Conservation (phyloP, 2,113 vertebrate genomes). For the Cinclus cinclus region DNA sequence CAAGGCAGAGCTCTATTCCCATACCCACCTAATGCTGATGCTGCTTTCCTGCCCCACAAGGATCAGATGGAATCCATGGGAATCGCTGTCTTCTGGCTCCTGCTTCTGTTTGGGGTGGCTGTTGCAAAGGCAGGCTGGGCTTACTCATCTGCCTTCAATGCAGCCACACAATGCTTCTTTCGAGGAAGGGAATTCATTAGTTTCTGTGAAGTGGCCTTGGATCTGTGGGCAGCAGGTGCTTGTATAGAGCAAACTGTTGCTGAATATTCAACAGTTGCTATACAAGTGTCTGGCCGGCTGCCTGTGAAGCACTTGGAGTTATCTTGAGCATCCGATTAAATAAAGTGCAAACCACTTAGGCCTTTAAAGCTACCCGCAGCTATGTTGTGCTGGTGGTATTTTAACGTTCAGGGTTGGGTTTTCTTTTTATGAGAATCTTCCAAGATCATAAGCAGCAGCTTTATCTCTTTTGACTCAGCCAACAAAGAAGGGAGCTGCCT, state of each 20-base stretch:
- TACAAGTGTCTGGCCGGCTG: not conserved
- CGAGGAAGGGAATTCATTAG: slow-evolving; percentile 31
- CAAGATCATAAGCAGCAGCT: not conserved
- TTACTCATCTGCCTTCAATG: slow-evolving; percentile 21
- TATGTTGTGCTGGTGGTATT: not conserved
- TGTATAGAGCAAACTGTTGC: slow-evolving; percentile 51
- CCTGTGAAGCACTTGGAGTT: slow-evolving; percentile 35
- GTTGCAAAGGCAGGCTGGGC: not conserved
- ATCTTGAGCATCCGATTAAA: slow-evolving; percentile 25
- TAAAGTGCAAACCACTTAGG: slow-evolving; percentile 1
- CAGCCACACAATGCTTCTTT: slow-evolving; percentile 24
- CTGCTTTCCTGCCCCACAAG: not conserved
- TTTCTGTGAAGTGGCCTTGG: slow-evolving; percentile 37
- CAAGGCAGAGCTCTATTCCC: not conserved
- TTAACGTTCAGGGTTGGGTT: not conserved
- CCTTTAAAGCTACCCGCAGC: not conserved
- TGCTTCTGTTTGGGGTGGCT: slow-evolving; percentile 1
- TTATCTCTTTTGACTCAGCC: slow-evolving; percentile 18
- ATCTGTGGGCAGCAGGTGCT: slow-evolving; percentile 59
- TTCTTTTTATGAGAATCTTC: not conserved
- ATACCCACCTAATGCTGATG: not conserved
- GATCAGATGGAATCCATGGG: slow-evolving; percentile 18
- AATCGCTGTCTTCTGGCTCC: not conserved
- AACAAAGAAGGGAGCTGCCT: not conserved
- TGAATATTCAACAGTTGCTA: slow-evolving; percentile 56